Evolutionary conservation across 2,113 vertebrate genomes (phyloP).

Genomic region (Cavia porcellus): DNA sequence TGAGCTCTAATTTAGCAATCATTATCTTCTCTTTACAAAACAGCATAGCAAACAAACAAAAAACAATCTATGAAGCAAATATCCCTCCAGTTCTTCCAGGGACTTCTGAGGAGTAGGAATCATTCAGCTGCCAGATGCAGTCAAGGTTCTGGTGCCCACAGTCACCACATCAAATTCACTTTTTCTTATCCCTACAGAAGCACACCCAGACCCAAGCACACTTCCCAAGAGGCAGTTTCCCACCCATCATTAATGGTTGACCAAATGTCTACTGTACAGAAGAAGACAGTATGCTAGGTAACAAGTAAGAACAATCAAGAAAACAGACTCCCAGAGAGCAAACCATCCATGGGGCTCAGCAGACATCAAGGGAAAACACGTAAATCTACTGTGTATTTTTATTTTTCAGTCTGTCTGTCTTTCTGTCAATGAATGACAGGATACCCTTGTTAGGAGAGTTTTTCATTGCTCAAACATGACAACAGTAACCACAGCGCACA

Average conservation of each 20-base stretch:
- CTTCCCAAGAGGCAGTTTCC: not conserved
- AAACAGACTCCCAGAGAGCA: not conserved
- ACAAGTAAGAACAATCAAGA: slow-evolving; percentile 28
- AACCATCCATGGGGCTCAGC: not conserved
- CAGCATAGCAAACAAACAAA: not conserved
- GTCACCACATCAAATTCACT: not conserved
- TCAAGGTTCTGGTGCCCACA: not conserved
- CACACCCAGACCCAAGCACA: not conserved
- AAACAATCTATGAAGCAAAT: not conserved
- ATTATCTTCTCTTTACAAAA: slow-evolving; percentile 10
- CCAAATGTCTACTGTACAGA: not conserved
- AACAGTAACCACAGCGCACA: not conserved
- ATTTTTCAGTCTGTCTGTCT: not conserved
- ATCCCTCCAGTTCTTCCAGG: not conserved
- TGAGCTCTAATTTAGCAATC: not conserved
- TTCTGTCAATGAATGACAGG: not conserved
- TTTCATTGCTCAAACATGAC: not conserved
- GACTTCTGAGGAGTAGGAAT: not conserved
- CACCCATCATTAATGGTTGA: not conserved
- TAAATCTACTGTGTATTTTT: not conserved
- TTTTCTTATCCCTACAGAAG: not conserved
- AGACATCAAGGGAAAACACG: not conserved
- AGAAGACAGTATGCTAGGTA: not conserved
- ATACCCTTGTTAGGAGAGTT: not conserved
- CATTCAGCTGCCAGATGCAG: not conserved